phyloP scores from a whole-genome alignment of 2,888 invertebrate species.

The Chrysolina oricalcia region DNA sequence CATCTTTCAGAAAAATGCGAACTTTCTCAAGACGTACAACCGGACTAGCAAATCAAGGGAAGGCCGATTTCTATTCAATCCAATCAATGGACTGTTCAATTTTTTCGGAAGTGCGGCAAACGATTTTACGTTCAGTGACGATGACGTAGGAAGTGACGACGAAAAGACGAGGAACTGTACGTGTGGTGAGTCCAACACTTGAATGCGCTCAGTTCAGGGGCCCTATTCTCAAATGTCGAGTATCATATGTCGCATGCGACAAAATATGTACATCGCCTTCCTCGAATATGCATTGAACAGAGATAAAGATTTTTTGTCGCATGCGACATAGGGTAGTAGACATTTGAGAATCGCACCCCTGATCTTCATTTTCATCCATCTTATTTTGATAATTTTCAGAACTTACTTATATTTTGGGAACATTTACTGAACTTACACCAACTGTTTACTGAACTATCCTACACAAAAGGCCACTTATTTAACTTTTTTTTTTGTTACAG shows the following conservation, averaged over 20 bases:
- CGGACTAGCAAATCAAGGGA: constrained; percentile 32
- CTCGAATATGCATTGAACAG: no score
- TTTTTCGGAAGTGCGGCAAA: constrained; percentile 40
- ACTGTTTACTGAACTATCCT: not conserved
- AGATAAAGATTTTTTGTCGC: no score
- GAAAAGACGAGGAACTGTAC: constrained; percentile 49
- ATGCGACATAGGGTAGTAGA: no score
- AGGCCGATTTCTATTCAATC: constrained; percentile 49
- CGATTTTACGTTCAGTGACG: constrained; percentile 39
- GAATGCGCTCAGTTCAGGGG: no score
- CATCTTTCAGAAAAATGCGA: constrained; percentile 32
- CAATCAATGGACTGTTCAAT: constrained; percentile 45
- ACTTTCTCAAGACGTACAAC: not conserved
- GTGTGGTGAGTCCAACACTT: constrained; percentile 44
- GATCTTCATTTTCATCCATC: not conserved
- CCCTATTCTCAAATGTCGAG: no score
- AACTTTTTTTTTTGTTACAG: constrained; percentile 71
- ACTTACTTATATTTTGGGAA: not conserved
- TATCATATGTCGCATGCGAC: no score
- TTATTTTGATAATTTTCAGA: not conserved
- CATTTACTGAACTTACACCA: not conserved
- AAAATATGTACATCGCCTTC: no score
- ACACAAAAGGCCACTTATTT: not conserved
- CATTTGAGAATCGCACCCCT: no score
- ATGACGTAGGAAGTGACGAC: constrained; percentile 36